Evolutionary conservation across 2,888 invertebrate genomes (phyloP).

Genomic region (Petrolisthes manimaculis): DNA sequence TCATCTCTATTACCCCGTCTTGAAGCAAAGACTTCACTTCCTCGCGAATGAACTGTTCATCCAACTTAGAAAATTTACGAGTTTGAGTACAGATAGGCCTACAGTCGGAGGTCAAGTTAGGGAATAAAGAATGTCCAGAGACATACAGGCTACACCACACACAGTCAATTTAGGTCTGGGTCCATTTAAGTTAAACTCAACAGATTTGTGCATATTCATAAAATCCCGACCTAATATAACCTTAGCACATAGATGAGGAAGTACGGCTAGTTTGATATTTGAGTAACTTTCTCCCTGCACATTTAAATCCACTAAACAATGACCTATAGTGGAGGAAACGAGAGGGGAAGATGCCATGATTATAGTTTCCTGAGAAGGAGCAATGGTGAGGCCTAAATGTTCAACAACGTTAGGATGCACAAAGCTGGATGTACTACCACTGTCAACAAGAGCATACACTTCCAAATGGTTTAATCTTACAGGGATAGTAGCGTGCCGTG

Average conservation of each 20-base stretch:
- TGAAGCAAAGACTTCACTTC: conserved; percentile 54
- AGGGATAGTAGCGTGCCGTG: too few species aligned
- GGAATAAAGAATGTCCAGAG: neutral
- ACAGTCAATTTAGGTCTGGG: conserved; percentile 2
- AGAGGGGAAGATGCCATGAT: too few species aligned
- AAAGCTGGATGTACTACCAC: too few species aligned
- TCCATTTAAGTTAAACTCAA: neutral
- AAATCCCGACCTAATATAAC: too few species aligned
- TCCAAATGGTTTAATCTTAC: too few species aligned
- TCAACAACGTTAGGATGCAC: neutral
- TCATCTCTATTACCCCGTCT: too few species aligned
- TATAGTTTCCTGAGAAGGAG: neutral
- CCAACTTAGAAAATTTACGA: conserved; percentile 47
- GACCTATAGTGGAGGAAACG: neutral
- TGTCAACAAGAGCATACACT: too few species aligned
- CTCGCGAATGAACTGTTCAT: too few species aligned
- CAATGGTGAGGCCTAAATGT: neutral
- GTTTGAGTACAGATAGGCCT: neutral
- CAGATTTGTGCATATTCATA: too few species aligned
- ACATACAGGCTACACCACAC: neutral
- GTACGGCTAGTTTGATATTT: neutral
- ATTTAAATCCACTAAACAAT: conserved; percentile 6
- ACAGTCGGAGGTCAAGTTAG: too few species aligned
- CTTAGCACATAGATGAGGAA: neutral
- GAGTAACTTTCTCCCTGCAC: neutral